phyloP scores from a whole-genome alignment of 2,888 invertebrate species.

The Diaperis boleti region DNA sequence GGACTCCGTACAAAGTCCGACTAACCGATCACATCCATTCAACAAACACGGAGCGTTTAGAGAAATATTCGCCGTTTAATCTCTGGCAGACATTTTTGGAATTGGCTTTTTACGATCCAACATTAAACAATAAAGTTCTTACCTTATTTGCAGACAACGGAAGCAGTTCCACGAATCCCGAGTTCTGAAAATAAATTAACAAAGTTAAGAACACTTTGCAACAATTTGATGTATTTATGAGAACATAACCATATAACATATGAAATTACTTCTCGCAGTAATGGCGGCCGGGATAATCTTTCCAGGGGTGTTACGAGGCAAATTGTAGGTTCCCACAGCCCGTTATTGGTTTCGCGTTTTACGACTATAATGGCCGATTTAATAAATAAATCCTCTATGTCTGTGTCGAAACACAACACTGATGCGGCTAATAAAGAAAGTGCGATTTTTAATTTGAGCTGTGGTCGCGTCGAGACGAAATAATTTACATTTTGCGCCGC shows the following conservation, averaged over 20 bases:
- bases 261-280: slow-evolving; percentile 23
- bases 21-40: too few relatives aligned
- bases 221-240: slow-evolving; percentile 29
- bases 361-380: slow-evolving; percentile 19
- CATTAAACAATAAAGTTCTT: slow-evolving; percentile 18
- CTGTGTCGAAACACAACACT: neutral
- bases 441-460: slow-evolving; percentile 18
- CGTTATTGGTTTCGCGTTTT: slow-evolving; percentile 32
- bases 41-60: too few relatives aligned
- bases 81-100: neutral
- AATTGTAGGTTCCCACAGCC: slow-evolving; percentile 30
- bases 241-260: slow-evolving; percentile 29
- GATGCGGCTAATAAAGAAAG: slow-evolving; percentile 10
- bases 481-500: slow-evolving; percentile 23
- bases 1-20: too few relatives aligned
- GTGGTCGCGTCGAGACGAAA: slow-evolving; percentile 20
- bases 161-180: slow-evolving; percentile 20
- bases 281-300: slow-evolving; percentile 19
- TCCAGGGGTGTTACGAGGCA: slow-evolving; percentile 21
- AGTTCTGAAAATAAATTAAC: slow-evolving; percentile 30
- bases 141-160: slow-evolving; percentile 29
- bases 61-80: too few relatives aligned
- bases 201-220: slow-evolving; percentile 28
- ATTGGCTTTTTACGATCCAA: neutral
- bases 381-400: slow-evolving; percentile 28